Percentiles rank a stretch among this genome's conserved stretches.
Conservation (phyloP, 2,113 vertebrate species). For the Arizona elegans region DNA sequence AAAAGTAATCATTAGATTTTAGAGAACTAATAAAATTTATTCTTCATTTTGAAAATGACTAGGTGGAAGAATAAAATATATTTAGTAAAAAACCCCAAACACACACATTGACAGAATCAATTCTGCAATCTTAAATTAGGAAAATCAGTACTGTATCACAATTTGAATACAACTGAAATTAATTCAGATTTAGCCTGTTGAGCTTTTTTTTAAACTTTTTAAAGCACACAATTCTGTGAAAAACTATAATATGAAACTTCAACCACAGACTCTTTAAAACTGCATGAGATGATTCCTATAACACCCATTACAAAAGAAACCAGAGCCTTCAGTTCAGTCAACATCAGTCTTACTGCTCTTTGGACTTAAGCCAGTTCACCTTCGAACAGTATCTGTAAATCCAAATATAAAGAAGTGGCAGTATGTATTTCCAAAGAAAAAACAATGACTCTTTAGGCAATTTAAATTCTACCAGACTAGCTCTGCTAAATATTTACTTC, state of each 20-base stretch:
- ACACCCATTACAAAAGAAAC: not conserved
- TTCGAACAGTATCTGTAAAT: not conserved
- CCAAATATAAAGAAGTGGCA: not conserved
- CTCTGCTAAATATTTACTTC: not conserved
- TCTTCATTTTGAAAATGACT: not conserved
- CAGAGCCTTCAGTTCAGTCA: not conserved
- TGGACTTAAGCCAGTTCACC: not conserved
- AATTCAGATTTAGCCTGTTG: not conserved
- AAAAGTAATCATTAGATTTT: not conserved
- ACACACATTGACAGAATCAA: not conserved
- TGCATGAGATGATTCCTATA: not conserved
- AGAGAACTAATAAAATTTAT: not conserved
- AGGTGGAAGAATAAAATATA: not conserved
- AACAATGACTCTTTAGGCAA: not conserved
- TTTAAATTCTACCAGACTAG: not conserved
- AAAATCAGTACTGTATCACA: not conserved
- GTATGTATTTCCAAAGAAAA: not conserved
- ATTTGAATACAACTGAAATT: not conserved
- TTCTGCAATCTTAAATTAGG: not conserved
- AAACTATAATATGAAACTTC: not conserved
- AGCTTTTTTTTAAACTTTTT: not conserved
- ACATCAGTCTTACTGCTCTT: not conserved
- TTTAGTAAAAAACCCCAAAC: not conserved
- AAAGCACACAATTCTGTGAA: not conserved
- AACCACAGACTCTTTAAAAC: not conserved